These are phyloP conservation scores for Bos indicus DNA, from an alignment of 2,113 vertebrate species.

Conservation along the genomic window DNA sequence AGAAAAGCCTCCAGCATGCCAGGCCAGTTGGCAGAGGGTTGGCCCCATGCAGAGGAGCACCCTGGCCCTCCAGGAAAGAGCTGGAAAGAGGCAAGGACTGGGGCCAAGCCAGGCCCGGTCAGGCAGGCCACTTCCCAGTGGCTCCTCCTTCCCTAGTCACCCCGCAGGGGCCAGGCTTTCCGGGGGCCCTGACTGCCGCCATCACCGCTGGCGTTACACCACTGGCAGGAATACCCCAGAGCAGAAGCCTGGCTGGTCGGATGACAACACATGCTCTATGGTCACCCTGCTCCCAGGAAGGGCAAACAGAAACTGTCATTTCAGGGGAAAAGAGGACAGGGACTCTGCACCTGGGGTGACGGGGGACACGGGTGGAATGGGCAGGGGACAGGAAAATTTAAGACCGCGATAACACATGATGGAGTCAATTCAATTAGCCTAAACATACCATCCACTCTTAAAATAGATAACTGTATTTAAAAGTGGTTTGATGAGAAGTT, in stretches of 20 bases:
- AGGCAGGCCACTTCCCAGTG: background rate
- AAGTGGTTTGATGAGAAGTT: background rate
- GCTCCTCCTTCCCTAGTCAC: background rate
- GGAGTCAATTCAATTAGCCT: background rate
- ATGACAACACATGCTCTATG: background rate
- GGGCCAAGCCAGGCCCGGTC: background rate
- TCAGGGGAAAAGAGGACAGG: background rate
- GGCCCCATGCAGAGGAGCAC: no score
- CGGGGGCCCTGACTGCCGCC: background rate
- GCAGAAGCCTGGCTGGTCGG: background rate
- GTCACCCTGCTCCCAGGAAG: background rate
- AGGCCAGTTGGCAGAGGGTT: background rate
- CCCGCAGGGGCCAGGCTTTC: background rate
- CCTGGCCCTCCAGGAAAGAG: background rate
- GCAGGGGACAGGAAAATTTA: background rate
- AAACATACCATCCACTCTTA: slow-evolving; percentile 3
- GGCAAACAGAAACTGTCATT: background rate
- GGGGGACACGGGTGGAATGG: background rate
- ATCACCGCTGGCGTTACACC: accelerated
- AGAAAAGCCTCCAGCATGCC: background rate
- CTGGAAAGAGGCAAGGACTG: background rate
- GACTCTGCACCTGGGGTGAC: background rate
- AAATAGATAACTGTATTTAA: background rate
- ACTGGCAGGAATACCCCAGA: background rate
- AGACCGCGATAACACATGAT: background rate